Percentiles rank a stretch among this genome's conserved stretches.
phyloP scores from a whole-genome alignment of 2,797 vertebrate species.

The Rhinogobio ventralis region DNA sequence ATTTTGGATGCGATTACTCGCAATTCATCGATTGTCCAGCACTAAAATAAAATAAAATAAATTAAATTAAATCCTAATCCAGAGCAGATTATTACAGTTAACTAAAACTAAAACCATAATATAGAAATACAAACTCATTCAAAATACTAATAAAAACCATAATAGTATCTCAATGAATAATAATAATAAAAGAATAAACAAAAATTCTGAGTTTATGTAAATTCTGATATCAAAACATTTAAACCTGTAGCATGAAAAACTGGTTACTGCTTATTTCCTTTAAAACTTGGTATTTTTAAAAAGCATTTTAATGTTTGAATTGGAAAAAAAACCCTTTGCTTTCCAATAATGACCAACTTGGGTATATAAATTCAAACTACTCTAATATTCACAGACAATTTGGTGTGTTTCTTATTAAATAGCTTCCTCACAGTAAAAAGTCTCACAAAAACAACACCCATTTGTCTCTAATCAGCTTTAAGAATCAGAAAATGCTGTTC shows the following conservation, averaged over 20 bases:
- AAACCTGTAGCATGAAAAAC: neutral
- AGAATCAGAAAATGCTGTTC: constrained; percentile 67
- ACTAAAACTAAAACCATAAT: neutral
- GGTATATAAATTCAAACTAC: neutral
- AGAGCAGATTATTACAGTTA: neutral
- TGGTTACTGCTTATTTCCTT: neutral
- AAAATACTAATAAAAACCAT: no score
- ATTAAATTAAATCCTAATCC: neutral
- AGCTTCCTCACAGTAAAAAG: neutral
- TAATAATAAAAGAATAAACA: no score
- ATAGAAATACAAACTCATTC: no score
- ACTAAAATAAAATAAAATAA: neutral
- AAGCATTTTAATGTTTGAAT: neutral
- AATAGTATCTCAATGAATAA: no score
- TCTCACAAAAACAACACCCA: constrained; percentile 39
- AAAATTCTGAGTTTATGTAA: no score
- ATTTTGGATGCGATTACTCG: no score
- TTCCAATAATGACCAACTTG: neutral
- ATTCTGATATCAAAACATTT: neutral
- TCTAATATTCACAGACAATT: neutral
- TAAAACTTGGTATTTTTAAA: no score
- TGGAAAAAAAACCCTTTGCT: neutral
- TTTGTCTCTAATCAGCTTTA: constrained; percentile 56
- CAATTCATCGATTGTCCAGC: no score
- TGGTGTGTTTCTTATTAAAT: neutral